Percentiles rank a stretch among this genome's conserved stretches.
Evolutionary conservation across 2,888 invertebrate species (phyloP).

Genomic region (Hirtodrosophila duncani): DNA sequence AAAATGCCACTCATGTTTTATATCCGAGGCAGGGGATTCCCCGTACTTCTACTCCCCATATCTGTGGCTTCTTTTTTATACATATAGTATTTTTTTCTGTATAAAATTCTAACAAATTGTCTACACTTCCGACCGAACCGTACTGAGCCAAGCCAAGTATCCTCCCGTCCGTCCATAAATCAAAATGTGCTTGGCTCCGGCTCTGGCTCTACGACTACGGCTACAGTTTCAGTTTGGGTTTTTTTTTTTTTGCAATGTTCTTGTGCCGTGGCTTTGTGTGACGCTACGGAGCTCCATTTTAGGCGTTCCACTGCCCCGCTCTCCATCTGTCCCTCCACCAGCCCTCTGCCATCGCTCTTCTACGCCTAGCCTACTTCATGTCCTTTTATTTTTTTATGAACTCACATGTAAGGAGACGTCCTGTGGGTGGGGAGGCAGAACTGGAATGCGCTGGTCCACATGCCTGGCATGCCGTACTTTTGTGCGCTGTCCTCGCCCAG

Average conservation of each 20-base stretch:
- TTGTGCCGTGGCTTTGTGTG: conserved; percentile 67
- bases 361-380: neutral
- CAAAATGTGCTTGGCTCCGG: conserved; percentile 72
- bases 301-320: conserved; percentile 4
- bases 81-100: conserved; percentile 60
- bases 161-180: conserved; percentile 36
- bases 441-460: conserved; percentile 50
- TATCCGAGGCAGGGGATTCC: conserved; percentile 28
- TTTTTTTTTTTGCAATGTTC: too few species aligned
- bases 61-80: conserved; percentile 1
- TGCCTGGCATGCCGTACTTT: conserved; percentile 66
- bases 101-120: conserved; percentile 72
- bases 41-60: neutral
- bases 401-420: conserved; percentile 17
- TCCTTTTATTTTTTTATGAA: conserved; percentile 52
- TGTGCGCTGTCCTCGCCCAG: too few species aligned
- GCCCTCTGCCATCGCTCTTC: too few species aligned
- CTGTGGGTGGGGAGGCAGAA: conserved; percentile 1
- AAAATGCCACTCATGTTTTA: conserved; percentile 68
- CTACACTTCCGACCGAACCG: conserved; percentile 63
- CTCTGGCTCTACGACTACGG: conserved; percentile 71
- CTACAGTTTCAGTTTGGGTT: conserved; percentile 70
- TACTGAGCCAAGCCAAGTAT: conserved; percentile 13
- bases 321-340: conserved; percentile 2
- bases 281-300: conserved; percentile 30